Base-by-base conservation (phyloP, 2,113 vertebrate genomes). In the Hippolais icterina region DNA sequence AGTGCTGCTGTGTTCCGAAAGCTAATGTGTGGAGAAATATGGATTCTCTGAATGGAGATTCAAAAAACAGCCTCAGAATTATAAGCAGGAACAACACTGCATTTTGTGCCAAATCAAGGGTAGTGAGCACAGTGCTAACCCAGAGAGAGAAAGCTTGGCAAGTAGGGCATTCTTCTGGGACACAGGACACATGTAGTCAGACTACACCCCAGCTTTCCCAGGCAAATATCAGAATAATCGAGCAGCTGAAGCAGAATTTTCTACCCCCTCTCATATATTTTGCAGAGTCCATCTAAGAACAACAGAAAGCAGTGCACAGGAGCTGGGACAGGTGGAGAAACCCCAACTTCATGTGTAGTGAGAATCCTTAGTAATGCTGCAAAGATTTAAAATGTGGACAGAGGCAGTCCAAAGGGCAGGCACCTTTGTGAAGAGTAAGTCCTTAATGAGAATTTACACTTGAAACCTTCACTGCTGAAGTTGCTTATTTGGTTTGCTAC, bases 391-490 rank as follows among this genome's bases (percentile, higher is more conserved):
- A 60, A 35, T 52, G 39, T 52, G 29, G 37, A 52, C 18, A 21
- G 14, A 52, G 11, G 15, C 19, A 63, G 8, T 41, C 28, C 31
- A 50, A 71, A 80, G 29, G 9, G 39, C 39, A 61, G 33, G 14
- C 17, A 75, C 16, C 15, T 22, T 14, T 18, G 8, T 41, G 44
- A 80, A n/a, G 11, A 3, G 0, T 7, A 39, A 47, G 29, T n/a
- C 14, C n/a, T 20, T 44, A 35, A 33, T 57, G 12, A 41, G 65
- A 61, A 82, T 33, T 75, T 61, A 61, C 37, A 49, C n/a, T 18
- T 42, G 25, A 78, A 82, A 11, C 14, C 19, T 24, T 20, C 47
- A 24, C 31, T 75, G 52, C 8, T 66, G 8, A 53, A 46, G 8
- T 57, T 29, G 12, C 12, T 90, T 49, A 37, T 37, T 84, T 49